Percentiles rank a stretch among this genome's conserved stretches.
Conservation (phyloP, 2,888 invertebrate genomes). For the Sinelater perroti region DNA sequence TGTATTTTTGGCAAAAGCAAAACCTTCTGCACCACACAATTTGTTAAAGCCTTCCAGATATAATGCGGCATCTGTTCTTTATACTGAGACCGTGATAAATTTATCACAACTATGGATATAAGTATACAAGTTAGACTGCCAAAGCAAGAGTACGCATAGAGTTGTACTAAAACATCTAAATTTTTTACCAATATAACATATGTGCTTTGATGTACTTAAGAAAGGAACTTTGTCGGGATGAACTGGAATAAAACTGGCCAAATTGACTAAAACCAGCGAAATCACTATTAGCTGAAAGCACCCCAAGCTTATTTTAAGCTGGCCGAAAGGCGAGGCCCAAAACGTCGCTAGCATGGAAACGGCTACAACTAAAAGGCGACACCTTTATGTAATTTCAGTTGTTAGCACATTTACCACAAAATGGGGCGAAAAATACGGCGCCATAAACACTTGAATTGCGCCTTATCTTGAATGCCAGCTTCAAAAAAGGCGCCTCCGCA, state of each 20-base stretch:
- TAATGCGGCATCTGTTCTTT: slow-evolving; percentile 47
- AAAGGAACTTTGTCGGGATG: slow-evolving; percentile 52
- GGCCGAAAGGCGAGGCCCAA: slow-evolving; percentile 55
- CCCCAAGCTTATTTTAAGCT: slow-evolving; percentile 51
- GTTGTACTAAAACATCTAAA: slow-evolving; percentile 49
- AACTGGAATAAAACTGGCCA: slow-evolving; percentile 51
- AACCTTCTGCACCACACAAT: slow-evolving; percentile 44
- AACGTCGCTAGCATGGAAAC: slow-evolving; percentile 53
- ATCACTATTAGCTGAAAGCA: slow-evolving; percentile 53
- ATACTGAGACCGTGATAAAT: slow-evolving; percentile 51
- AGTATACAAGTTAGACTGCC: slow-evolving; percentile 49
- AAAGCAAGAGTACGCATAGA: slow-evolving; percentile 52
- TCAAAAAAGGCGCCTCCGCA: slow-evolving; percentile 42
- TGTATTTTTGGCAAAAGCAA: slow-evolving; percentile 52
- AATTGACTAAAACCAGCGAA: slow-evolving; percentile 48
- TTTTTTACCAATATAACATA: background rate
- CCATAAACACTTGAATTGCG: slow-evolving; percentile 50
- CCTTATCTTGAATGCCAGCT: slow-evolving; percentile 48
- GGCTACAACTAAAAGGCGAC: slow-evolving; percentile 50
- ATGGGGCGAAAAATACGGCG: slow-evolving; percentile 52
- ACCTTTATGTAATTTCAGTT: too few species aligned
- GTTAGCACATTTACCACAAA: slow-evolving; percentile 54
- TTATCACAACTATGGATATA: slow-evolving; percentile 53
- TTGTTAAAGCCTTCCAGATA: slow-evolving; percentile 49
- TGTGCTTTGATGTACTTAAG: slow-evolving; percentile 50